Percentiles rank a stretch among this genome's conserved stretches.
Conservation (phyloP, 1,140 invertebrate species). For the Pogonognathellus flavescens region DNA sequence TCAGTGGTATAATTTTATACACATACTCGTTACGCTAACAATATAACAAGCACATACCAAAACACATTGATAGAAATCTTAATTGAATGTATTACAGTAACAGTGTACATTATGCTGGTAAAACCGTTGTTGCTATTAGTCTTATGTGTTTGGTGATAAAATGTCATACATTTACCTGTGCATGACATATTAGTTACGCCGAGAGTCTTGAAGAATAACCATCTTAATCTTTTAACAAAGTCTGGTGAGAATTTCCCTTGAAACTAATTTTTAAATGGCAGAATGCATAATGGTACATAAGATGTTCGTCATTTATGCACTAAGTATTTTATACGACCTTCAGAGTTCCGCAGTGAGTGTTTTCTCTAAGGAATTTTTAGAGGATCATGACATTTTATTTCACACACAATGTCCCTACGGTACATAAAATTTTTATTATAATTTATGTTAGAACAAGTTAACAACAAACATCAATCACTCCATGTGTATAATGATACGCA, state of each 20-base stretch:
- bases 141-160: not conserved
- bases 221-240: too few species aligned
- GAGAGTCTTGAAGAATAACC: too few species aligned
- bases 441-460: not conserved
- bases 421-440: not conserved
- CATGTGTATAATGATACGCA: too few species aligned
- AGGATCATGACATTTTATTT: constrained; percentile 14
- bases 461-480: not conserved
- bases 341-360: not conserved
- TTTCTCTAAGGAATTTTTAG: constrained; percentile 1
- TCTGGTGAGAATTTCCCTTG: constrained; percentile 7
- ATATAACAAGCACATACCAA: not conserved
- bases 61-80: not conserved
- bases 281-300: not conserved
- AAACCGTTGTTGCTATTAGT: not conserved
- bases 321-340: constrained; percentile 6
- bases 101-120: not conserved
- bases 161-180: too few species aligned
- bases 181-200: too few species aligned
- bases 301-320: not conserved
- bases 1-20: too few species aligned
- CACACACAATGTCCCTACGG: constrained; percentile 17
- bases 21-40: not conserved
- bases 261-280: constrained; percentile 17
- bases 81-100: not conserved